Conservation (phyloP, 2,113 vertebrate genomes). For the Leiothrix lutea region DNA sequence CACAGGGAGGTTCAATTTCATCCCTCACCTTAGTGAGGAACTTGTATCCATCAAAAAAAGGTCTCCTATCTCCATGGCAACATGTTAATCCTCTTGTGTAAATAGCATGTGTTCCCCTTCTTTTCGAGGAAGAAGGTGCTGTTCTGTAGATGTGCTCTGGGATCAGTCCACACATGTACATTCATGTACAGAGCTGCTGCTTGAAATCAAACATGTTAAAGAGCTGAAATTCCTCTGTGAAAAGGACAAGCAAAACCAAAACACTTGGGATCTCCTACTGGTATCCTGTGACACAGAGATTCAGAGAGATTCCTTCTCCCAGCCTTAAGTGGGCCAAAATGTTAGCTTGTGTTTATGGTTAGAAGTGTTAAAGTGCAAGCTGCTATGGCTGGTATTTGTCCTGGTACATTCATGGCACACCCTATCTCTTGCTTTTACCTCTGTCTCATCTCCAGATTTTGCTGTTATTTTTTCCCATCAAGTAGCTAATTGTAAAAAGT, state of each 20-base stretch:
- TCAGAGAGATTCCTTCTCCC: neutral
- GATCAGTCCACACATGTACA: rapidly evolving
- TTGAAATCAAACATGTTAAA: neutral
- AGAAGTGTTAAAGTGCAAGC: neutral
- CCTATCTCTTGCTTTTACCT: neutral
- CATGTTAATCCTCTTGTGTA: neutral
- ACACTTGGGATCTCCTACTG: rapidly evolving
- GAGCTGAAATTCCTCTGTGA: neutral
- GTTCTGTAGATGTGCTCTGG: rapidly evolving
- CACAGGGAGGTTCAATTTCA: neutral
- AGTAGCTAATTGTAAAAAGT: neutral
- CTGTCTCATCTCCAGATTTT: neutral
- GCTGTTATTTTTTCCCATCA: neutral
- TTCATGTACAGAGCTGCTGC: neutral
- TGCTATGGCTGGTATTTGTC: neutral
- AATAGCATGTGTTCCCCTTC: neutral
- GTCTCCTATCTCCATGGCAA: neutral
- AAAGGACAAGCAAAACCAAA: neutral
- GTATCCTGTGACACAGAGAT: neutral
- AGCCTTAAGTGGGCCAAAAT: neutral
- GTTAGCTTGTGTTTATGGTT: neutral
- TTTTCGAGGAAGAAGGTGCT: neutral
- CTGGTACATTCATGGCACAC: neutral
- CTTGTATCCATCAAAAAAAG: neutral
- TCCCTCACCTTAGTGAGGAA: neutral